A percentile compares a stretch with the other conserved stretches of the same genome.
phyloP scores from a whole-genome alignment of 2,113 vertebrate genomes.

The Paramisgurnus dabryanus region DNA sequence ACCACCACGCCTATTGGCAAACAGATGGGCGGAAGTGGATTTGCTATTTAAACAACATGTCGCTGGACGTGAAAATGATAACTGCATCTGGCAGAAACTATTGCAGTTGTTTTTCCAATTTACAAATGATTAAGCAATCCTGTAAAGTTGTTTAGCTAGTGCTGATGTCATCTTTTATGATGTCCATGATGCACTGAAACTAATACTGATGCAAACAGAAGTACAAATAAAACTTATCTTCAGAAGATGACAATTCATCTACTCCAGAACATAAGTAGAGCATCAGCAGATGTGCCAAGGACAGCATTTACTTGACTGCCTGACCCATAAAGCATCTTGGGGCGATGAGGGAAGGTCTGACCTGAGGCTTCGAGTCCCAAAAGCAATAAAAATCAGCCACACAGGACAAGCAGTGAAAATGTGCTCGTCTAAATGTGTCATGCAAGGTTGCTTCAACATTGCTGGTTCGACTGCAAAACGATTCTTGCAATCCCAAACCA shows the following conservation, averaged over 20 bases:
- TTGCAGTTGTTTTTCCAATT: no score
- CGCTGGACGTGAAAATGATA: no score
- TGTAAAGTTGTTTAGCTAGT: no score
- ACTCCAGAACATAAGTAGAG: not conserved
- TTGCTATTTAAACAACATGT: no score
- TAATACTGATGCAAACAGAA: no score
- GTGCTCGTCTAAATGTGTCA: constrained; percentile 25
- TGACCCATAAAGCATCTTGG: not conserved
- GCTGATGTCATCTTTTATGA: no score
- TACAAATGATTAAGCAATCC: no score
- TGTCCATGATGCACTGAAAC: no score
- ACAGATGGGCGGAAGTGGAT: no score
- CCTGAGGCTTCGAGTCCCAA: constrained; percentile 28
- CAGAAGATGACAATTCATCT: not conserved
- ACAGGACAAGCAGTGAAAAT: constrained; percentile 31
- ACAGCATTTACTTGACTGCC: constrained; percentile 6
- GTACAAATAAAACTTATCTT: no score
- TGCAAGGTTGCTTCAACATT: constrained; percentile 32
- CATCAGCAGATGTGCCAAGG: constrained; percentile 7
- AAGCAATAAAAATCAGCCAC: constrained; percentile 28
- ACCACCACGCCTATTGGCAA: no score
- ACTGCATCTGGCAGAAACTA: no score
- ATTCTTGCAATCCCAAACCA: constrained; percentile 8
- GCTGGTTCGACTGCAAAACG: not conserved
- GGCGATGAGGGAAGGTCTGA: constrained; percentile 31